Evolutionary conservation across 2,113 vertebrate genomes (phyloP), one percentile per base, ranked within the genome.

Genomic region (Nothobranchius furzeri): DNA sequence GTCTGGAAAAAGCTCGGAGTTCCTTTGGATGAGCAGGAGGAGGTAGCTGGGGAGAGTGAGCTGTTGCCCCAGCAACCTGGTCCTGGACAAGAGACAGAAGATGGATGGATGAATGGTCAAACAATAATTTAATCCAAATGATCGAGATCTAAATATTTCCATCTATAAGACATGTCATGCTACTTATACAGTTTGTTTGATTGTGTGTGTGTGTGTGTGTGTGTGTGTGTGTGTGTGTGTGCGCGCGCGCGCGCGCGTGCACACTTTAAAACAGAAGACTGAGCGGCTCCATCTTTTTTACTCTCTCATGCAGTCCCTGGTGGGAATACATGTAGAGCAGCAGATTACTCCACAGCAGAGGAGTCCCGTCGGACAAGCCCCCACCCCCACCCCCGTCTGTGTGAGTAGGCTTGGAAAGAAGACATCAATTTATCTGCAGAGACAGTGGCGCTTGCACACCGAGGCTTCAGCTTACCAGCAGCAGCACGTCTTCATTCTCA

Each of bases 371-470:
- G 35, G 64, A 69, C 60, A 36, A 7, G 37, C 66, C 59, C 62
- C 50, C 17, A 52, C 67, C 40, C 47, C 68, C 71, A 70, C 68
- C 35, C 40, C n/a, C 17, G 59, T 73, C 67, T 64, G 57, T 42
- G 60, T 37, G 45, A 60, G 60, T 56, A 61, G 13, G 61, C 14
- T 40, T 60, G 60, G 75, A 80, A 78, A 64, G n/a, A 54, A 85
- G 78, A 76, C 49, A 56, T 78, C 68, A 66, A 59, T 60, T 75
- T 40, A 17, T 49, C 65, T 51, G 75, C 60, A 48, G 50, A 74
- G 47, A 56, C 35, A 2, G 37, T 0, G 9, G 48, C 55, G 62
- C 43, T 45, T 45, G 43, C 11, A 45, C 43, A 20, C 74, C 7
- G 43, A 64, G 3, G 37, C 52, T 75, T 52, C 49, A 30, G 55